phyloP scores from a whole-genome alignment of 2,113 vertebrate genomes.

The Dolichallabes microphthalmus region DNA sequence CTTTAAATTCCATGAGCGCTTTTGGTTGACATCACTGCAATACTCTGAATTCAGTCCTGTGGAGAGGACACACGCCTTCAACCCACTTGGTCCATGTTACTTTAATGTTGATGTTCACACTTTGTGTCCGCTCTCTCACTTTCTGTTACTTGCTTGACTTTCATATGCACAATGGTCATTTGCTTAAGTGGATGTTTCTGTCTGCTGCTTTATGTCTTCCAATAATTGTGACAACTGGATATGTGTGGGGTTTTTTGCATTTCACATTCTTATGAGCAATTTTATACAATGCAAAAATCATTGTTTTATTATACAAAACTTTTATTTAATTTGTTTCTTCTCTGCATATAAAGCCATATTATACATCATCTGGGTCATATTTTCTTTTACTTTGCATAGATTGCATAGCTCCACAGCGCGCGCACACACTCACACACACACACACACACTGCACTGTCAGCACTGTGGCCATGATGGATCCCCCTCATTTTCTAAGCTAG shows the following conservation, averaged over 20 bases:
- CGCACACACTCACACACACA: conserved; percentile 50
- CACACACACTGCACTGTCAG: conserved; percentile 40
- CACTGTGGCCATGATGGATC: conserved; percentile 47
- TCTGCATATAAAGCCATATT: too few species aligned
- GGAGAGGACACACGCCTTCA: conserved; percentile 20
- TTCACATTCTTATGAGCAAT: not conserved
- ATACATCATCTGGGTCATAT: too few species aligned
- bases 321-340: too few species aligned
- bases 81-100: conserved; percentile 56
- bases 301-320: not conserved
- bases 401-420: conserved; percentile 58
- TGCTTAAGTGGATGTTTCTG: not conserved
- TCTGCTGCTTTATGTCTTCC: too few species aligned
- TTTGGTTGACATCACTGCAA: conserved; percentile 41
- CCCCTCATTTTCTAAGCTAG: conserved; percentile 47
- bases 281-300: not conserved
- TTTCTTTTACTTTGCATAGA: too few species aligned
- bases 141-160: conserved; percentile 35
- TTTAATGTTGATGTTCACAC: conserved; percentile 52
- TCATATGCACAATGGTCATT: not conserved
- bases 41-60: conserved; percentile 42
- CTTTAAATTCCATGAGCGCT: conserved; percentile 41
- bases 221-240: too few species aligned
- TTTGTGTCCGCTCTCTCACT: conserved; percentile 48
- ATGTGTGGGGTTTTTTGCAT: not conserved